A percentile compares a stretch with the other conserved stretches of the same genome.
Conservation (phyloP, 2,113 vertebrate species). For the Corythaixoides concolor region DNA sequence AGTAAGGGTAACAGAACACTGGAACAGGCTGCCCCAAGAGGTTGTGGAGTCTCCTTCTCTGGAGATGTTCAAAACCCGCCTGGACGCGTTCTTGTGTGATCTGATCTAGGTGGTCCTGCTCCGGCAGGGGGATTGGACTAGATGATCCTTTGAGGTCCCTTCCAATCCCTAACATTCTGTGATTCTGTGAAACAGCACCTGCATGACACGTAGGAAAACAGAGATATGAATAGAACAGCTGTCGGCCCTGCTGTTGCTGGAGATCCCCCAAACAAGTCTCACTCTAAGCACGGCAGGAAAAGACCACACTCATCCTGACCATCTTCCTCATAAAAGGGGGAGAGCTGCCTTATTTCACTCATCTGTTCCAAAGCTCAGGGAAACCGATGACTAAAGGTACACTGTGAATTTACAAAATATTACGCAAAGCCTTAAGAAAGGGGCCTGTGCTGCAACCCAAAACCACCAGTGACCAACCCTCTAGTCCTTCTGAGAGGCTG, state of each 20-base stretch:
- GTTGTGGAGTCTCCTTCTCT: too few relatives aligned
- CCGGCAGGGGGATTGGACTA: too few relatives aligned
- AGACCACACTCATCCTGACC: not conserved
- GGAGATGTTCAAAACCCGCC: too few relatives aligned
- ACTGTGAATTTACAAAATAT: not conserved
- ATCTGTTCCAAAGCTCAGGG: not conserved
- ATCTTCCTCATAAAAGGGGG: not conserved
- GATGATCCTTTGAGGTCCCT: too few relatives aligned
- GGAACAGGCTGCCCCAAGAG: too few relatives aligned
- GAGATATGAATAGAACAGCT: not conserved
- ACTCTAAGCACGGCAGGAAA: not conserved
- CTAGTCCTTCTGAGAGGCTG: not conserved
- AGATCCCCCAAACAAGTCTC: not conserved
- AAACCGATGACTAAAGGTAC: not conserved
- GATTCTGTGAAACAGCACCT: too few relatives aligned
- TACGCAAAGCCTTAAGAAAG: not conserved
- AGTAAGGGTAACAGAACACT: too few relatives aligned
- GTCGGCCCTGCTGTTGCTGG: not conserved
- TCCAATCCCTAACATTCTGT: too few relatives aligned
- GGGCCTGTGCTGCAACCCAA: not conserved
- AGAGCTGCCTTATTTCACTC: not conserved
- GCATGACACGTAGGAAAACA: not conserved
- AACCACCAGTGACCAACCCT: rapidly evolving
- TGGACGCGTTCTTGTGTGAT: too few relatives aligned
- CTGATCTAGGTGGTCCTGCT: too few relatives aligned